Evolutionary conservation across 2,113 vertebrate genomes (phyloP).

Genomic region (Orcinus orca): DNA sequence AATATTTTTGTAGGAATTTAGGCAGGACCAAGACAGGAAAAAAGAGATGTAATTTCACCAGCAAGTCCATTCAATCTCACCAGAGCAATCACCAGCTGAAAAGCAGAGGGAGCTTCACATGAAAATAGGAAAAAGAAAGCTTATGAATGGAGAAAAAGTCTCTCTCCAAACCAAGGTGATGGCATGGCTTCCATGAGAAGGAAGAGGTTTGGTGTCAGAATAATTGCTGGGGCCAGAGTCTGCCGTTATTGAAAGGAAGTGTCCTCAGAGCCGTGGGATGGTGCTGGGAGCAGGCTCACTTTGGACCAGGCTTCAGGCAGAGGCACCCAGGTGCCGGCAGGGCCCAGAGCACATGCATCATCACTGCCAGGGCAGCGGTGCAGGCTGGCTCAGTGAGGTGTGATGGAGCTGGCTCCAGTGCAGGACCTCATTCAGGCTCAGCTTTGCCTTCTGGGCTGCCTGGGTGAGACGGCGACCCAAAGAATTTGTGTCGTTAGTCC

Average conservation of each 20-base stretch:
- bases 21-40: conserved; percentile 67
- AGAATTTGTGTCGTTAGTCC: conserved; percentile 59
- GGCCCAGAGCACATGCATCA: conserved; percentile 52
- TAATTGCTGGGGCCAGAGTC: conserved; percentile 47
- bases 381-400: conserved; percentile 63
- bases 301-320: conserved; percentile 56
- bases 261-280: conserved; percentile 59
- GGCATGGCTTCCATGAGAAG: conserved; percentile 53
- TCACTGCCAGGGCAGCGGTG: conserved; percentile 63
- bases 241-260: conserved; percentile 53
- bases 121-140: conserved; percentile 65
- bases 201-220: conserved; percentile 56
- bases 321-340: conserved; percentile 62
- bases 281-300: conserved; percentile 12
- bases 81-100: conserved; percentile 77
- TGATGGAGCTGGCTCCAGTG: conserved; percentile 50
- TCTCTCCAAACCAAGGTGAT: conserved; percentile 66
- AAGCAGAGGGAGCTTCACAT: conserved; percentile 71
- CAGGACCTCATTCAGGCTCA: conserved; percentile 73
- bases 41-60: conserved; percentile 74
- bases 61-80: conserved; percentile 71
- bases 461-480: conserved; percentile 76
- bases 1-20: conserved; percentile 73
- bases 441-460: conserved; percentile 77
- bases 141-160: conserved; percentile 11